Evolutionary conservation across 2,888 invertebrate species (phyloP).

Genomic region (Tachina lurida): DNA sequence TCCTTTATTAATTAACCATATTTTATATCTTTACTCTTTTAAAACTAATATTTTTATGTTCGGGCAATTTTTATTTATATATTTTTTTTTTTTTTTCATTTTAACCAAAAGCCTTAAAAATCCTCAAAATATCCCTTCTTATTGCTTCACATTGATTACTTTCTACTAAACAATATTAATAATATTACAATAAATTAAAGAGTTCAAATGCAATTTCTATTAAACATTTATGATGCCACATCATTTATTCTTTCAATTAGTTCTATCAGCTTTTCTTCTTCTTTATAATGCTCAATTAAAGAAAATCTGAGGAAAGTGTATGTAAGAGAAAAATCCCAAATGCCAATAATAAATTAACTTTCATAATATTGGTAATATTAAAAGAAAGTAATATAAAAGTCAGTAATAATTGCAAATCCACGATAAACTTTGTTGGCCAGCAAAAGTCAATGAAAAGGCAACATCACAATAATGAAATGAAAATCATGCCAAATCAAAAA

Average conservation of each 20-base stretch:
- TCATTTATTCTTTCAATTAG: neutral
- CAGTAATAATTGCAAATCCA: too few species aligned
- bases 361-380: neutral
- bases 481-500: constrained; percentile 22
- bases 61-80: too few species aligned
- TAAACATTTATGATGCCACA: neutral
- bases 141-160: too few species aligned
- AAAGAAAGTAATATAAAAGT: constrained; percentile 4
- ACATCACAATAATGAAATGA: constrained; percentile 25
- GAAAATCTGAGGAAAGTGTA: neutral
- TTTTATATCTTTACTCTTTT: too few species aligned
- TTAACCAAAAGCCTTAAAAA: too few species aligned
- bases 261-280: neutral
- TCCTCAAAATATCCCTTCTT: too few species aligned
- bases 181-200: too few species aligned
- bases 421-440: constrained; percentile 4
- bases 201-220: neutral
- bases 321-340: neutral
- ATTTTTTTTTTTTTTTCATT: too few species aligned
- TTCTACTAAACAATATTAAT: too few species aligned
- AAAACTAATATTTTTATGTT: too few species aligned
- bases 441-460: neutral
- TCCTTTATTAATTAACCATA: too few species aligned
- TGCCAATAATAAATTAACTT: constrained; percentile 25
- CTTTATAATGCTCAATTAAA: neutral